Conservation (phyloP, 1,140 invertebrate species). For the Drosophila pseudoobscura region DNA sequence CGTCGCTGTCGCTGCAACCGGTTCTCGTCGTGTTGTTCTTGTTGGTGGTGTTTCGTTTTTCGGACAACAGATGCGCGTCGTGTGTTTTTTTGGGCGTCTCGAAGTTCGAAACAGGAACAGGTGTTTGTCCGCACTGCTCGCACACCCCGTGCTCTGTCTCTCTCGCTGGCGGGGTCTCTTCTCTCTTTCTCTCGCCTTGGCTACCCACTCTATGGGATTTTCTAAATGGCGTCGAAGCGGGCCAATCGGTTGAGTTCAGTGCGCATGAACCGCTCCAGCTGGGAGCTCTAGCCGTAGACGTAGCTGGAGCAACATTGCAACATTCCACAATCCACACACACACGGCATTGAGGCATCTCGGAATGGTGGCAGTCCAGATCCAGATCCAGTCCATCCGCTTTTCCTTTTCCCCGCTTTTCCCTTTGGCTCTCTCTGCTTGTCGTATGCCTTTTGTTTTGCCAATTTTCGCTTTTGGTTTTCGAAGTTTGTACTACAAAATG, state of each 20-base stretch:
- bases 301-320: conserved; percentile 34
- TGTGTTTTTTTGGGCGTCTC: conserved; percentile 8
- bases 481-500: conserved; percentile 83
- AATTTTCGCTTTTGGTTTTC: conserved; percentile 82
- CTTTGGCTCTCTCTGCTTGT: conserved; percentile 15
- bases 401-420: background rate
- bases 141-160: conserved; percentile 42
- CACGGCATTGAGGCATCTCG: conserved; percentile 10
- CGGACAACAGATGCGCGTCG: conserved; percentile 1
- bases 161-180: conserved; percentile 12
- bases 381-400: background rate
- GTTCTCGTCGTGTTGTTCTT: conserved; percentile 30
- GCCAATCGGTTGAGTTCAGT: conserved; percentile 74
- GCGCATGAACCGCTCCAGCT: conserved; percentile 68
- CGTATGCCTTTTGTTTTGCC: conserved; percentile 60
- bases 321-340: conserved; percentile 57
- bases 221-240: conserved; percentile 83
- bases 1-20: conserved; percentile 46
- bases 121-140: conserved; percentile 70
- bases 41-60: too few species aligned
- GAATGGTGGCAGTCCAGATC: conserved; percentile 61
- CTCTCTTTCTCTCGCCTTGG: conserved; percentile 7
- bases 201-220: conserved; percentile 27
- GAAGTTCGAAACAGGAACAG: conserved; percentile 59
- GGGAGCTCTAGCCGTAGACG: background rate